Evolutionary conservation across 2,113 vertebrate species (phyloP), one percentile per base, ranked within the genome.

Genomic region (Seriola rivoliana): DNA sequence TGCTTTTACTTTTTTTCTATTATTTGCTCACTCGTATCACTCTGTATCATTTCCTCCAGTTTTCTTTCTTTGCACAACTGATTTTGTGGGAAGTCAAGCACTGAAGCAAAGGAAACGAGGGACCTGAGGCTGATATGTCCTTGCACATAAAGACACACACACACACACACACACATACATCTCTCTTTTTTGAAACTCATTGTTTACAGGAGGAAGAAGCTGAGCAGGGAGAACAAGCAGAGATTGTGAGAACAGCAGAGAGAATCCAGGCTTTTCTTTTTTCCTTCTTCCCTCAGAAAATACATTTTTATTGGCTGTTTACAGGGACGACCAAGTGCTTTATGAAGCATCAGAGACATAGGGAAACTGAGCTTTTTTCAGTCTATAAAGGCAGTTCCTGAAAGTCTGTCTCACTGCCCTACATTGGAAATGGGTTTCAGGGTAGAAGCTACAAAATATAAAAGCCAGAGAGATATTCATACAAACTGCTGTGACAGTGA

Each of bases 291-390:
- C 34, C 38, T 66, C 19, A 29, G 23, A 77, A 46, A 38, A 44
- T 25, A 17, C 40, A 3, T 65, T 59, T 80, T 71, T 48, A 50
- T 57, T 78, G 60, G 42, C 65, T 84, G 63, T 81, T 84, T 62
- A 58, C 40, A 40, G 46, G 48, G 23, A 50, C 2, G 7, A 65
- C 34, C 23, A 14, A n/a, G 19, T 60, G 23, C 46, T 70, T 4
- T 23, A 7, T 29, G 46, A 84, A 42, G 64, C 52, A 36, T 71
- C 55, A 71, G 14, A 42, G 50, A 46, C 55, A 23, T 0, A 3
- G 29, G 62, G 38, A 58, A 57, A 75, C 10, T 4, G 8, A 38
- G 7, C 25, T 44, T 62, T 29, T 63, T 59, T 40, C 59, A 17
- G 40, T 70, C 11, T 52, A 46, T 66, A 63, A 55, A 75, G 59